These are phyloP conservation scores for Gallinago stenura DNA, from an alignment of 2,797 vertebrate species.

Conservation along the genomic window DNA sequence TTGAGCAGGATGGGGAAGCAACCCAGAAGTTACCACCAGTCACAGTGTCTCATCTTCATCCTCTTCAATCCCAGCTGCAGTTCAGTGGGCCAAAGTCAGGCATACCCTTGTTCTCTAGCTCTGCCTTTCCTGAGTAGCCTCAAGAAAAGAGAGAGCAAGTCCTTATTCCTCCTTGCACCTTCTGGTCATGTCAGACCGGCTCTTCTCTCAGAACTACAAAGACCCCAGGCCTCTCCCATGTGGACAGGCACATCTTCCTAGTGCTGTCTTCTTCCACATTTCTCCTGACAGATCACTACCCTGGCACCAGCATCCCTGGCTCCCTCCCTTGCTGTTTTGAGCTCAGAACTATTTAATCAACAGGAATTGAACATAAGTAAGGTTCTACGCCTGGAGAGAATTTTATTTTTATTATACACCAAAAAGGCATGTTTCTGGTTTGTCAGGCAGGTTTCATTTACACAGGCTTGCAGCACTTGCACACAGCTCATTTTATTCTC, in stretches of 20 bases:
- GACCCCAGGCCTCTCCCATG: not conserved
- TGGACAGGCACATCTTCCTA: not conserved
- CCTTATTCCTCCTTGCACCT: not conserved
- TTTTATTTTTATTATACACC: constrained; percentile 68
- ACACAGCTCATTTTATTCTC: constrained; percentile 69
- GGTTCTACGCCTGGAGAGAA: not conserved
- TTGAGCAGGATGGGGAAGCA: accelerated
- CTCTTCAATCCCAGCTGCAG: not conserved
- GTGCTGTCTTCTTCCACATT: not conserved
- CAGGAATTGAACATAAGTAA: constrained; percentile 9
- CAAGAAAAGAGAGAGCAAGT: accelerated
- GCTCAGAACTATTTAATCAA: constrained; percentile 22
- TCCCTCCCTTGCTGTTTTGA: not conserved
- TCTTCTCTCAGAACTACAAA: not conserved
- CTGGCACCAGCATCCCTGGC: not conserved
- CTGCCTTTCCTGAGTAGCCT: not conserved
- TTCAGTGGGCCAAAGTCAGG: not conserved
- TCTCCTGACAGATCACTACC: not conserved
- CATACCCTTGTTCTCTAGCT: not conserved
- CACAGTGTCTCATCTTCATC: not conserved
- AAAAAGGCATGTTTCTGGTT: constrained; percentile 62
- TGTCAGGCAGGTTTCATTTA: constrained; percentile 66
- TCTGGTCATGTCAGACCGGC: not conserved
- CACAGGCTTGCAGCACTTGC: constrained; percentile 50
- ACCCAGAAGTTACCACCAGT: not conserved